These are phyloP conservation scores for Nannoperca obscura DNA, from an alignment of 2,797 vertebrate genomes.

Conservation along the genomic window DNA sequence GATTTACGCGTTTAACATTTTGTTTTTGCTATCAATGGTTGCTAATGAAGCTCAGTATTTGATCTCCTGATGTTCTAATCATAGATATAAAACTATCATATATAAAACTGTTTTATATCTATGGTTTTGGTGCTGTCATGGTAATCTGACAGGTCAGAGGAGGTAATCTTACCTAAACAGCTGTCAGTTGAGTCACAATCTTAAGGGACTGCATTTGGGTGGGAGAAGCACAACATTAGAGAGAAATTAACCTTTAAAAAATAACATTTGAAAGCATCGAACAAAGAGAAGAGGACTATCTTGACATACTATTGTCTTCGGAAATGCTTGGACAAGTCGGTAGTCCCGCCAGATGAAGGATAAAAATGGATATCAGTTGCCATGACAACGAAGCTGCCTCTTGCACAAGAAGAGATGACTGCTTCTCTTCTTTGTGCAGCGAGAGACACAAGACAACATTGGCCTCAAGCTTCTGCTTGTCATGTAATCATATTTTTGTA, in stretches of 20 bases:
- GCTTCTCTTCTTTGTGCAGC: conserved; percentile 56
- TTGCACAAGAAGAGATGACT: conserved; percentile 66
- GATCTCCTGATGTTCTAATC: too few species aligned
- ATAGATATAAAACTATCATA: too few species aligned
- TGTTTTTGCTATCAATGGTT: too few species aligned
- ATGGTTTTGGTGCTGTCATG: too few species aligned
- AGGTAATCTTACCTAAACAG: too few species aligned
- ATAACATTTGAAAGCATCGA: background rate
- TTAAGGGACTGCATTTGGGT: background rate
- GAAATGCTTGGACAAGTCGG: conserved; percentile 8
- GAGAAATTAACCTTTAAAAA: background rate
- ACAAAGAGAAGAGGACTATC: background rate
- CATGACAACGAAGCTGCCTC: conserved; percentile 70
- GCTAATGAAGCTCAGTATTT: too few species aligned
- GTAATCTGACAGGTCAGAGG: too few species aligned
- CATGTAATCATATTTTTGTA: conserved; percentile 28
- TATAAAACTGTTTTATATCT: too few species aligned
- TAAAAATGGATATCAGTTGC: conserved; percentile 77
- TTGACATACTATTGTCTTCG: conserved; percentile 12
- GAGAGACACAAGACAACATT: conserved; percentile 58
- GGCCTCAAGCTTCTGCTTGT: conserved; percentile 40
- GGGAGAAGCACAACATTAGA: background rate
- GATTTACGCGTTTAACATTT: too few species aligned
- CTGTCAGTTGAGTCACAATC: too few species aligned
- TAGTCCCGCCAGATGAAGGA: conserved; percentile 61